phyloP scores from a whole-genome alignment of 2,888 invertebrate genomes.

The Capitulum mitella region DNA sequence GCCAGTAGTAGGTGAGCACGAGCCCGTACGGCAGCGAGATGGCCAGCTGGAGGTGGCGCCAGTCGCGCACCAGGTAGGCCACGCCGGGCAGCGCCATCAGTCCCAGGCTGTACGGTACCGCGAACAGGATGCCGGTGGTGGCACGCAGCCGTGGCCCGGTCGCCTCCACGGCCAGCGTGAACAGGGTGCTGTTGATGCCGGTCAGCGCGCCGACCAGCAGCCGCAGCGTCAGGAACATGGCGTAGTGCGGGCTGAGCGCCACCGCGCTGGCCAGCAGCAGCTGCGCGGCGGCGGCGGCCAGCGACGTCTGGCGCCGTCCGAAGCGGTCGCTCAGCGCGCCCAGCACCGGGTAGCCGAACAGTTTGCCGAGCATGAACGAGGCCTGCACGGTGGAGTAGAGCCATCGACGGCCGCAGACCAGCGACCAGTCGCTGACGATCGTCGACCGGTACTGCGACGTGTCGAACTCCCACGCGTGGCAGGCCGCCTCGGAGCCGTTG shows the following conservation, averaged over 20 bases:
- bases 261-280: constrained; percentile 34
- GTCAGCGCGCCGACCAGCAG: constrained; percentile 30
- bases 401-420: constrained; percentile 34
- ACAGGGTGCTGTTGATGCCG: constrained; percentile 6
- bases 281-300: constrained; percentile 32
- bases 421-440: constrained; percentile 27
- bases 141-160: constrained; percentile 30
- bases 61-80: constrained; percentile 58
- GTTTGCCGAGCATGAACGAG: constrained; percentile 33
- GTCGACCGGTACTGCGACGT: background rate
- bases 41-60: constrained; percentile 60
- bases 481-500: background rate
- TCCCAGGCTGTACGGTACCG: constrained; percentile 31
- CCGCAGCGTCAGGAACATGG: constrained; percentile 36
- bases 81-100: constrained; percentile 41
- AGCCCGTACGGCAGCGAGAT: constrained; percentile 57
- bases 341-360: constrained; percentile 32
- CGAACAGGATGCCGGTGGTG: constrained; percentile 31
- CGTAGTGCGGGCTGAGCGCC: constrained; percentile 35
- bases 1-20: constrained; percentile 50
- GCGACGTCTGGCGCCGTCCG: constrained; percentile 30
- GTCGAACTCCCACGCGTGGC: background rate
- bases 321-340: constrained; percentile 34
- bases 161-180: constrained; percentile 31
- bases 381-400: constrained; percentile 35